Evolutionary conservation across 2,888 invertebrate species (phyloP).

Genomic region (Apantesis nais): DNA sequence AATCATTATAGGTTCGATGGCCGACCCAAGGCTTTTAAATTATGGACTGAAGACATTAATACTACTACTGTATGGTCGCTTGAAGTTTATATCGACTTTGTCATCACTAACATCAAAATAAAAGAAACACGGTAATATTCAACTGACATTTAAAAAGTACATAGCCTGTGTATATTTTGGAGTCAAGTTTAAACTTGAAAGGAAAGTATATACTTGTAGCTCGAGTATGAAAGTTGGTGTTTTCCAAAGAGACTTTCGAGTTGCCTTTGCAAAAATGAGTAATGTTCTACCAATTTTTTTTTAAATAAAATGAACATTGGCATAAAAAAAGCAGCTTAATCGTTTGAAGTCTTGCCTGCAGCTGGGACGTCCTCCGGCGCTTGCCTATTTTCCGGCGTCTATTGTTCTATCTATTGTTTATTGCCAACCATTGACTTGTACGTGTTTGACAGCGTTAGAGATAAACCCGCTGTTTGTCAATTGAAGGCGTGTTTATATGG

Average conservation of each 20-base stretch:
- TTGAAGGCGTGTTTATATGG: not conserved
- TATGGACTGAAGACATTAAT: too few species aligned
- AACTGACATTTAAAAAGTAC: too few species aligned
- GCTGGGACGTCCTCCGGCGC: not conserved
- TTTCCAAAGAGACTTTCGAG: not conserved
- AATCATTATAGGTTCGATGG: too few species aligned
- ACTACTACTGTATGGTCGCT: too few species aligned
- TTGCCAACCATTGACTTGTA: slow-evolving; percentile 1
- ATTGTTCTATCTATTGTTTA: slow-evolving; percentile 3
- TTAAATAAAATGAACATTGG: not conserved
- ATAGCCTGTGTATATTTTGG: too few species aligned
- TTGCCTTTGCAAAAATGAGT: not conserved
- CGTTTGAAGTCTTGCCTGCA: not conserved
- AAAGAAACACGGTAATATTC: too few species aligned
- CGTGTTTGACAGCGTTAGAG: not conserved
- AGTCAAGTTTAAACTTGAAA: not conserved
- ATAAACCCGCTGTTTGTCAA: not conserved
- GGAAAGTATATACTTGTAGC: not conserved
- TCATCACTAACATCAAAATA: too few species aligned
- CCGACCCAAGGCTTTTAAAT: too few species aligned
- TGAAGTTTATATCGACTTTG: too few species aligned
- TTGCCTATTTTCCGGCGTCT: not conserved
- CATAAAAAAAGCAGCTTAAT: too few species aligned
- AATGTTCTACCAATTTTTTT: not conserved
- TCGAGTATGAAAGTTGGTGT: too few species aligned